Percentiles rank a stretch among this genome's conserved stretches.
Evolutionary conservation across 1,140 invertebrate genomes (phyloP).

Genomic region (Tachypleus tridentatus): DNA sequence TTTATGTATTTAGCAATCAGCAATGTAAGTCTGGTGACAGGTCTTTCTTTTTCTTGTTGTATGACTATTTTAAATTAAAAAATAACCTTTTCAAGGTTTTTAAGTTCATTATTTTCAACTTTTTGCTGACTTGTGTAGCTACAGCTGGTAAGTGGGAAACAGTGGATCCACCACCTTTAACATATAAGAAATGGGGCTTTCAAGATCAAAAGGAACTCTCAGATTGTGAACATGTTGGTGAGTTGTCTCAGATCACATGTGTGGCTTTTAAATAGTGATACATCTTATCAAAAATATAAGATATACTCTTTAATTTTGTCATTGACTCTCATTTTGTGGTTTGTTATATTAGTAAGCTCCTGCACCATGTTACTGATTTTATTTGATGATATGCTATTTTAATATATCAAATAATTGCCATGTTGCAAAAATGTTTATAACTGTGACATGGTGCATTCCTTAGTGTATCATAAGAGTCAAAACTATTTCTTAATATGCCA

Average conservation of each 20-base stretch:
- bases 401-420: too few species aligned
- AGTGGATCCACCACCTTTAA: conserved; percentile 44
- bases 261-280: too few species aligned
- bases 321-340: too few species aligned
- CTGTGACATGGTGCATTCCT: background rate
- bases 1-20: background rate
- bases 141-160: conserved; percentile 54
- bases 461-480: too few species aligned
- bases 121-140: conserved; percentile 38
- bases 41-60: conserved; percentile 4
- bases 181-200: conserved; percentile 74
- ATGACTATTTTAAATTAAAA: background rate
- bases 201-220: conserved; percentile 57
- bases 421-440: too few species aligned
- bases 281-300: too few species aligned
- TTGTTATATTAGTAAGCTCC: too few species aligned
- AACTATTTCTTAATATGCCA: too few species aligned
- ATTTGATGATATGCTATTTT: too few species aligned
- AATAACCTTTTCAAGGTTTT: background rate
- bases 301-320: too few species aligned
- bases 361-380: too few species aligned
- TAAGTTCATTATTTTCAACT: conserved; percentile 11
- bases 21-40: background rate
- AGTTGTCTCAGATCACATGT: conserved; percentile 1
- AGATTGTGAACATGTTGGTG: conserved; percentile 59